A percentile compares a stretch with the other conserved stretches of the same genome.
These are phyloP conservation scores for Sebastes minor DNA, from an alignment of 2,797 vertebrate species.

Conservation along the genomic window DNA sequence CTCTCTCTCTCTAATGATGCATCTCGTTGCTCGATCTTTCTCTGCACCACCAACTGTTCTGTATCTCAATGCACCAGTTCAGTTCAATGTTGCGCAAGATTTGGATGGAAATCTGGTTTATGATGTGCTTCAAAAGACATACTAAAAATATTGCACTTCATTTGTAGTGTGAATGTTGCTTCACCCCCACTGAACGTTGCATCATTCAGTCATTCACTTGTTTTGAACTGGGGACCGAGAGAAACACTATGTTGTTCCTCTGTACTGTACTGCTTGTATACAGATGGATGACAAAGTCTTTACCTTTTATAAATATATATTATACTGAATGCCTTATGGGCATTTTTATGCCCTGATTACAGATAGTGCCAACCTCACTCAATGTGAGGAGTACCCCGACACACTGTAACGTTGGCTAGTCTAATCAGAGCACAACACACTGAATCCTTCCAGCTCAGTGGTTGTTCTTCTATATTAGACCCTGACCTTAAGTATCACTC, in stretches of 20 bases:
- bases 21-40: no score
- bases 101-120: no score
- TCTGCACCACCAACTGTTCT: no score
- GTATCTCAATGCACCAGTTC: no score
- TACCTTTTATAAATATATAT: not conserved
- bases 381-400: no score
- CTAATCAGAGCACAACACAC: not conserved
- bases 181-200: not conserved
- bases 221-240: not conserved
- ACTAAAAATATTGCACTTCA: no score
- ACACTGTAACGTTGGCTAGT: not conserved
- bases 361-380: no score
- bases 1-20: no score
- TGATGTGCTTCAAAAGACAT: no score
- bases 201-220: not conserved
- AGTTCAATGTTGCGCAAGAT: no score
- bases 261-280: not conserved
- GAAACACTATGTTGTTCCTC: not conserved
- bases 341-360: no score
- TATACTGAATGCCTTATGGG: no score
- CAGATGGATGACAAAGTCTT: not conserved
- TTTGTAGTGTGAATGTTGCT: not conserved
- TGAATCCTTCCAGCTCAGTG: not conserved
- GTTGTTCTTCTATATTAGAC: not conserved
- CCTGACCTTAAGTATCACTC: not conserved